Percentiles rank a stretch among this genome's conserved stretches.
These are phyloP conservation scores for Dromius quadrimaculatus DNA, from an alignment of 2,888 invertebrate species.

Conservation along the genomic window DNA sequence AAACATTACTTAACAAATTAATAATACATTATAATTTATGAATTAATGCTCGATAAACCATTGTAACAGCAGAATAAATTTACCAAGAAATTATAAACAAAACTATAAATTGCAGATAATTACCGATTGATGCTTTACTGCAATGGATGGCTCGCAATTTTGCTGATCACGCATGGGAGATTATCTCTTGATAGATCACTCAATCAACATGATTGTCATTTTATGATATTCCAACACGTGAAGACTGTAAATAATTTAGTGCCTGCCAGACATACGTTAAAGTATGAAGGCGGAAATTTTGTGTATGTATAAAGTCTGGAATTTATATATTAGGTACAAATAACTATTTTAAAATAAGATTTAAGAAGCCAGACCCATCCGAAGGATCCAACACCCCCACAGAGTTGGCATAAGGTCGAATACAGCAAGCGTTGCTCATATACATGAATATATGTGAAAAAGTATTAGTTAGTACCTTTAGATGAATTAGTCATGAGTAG, in stretches of 20 bases:
- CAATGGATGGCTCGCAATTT: slow-evolving; percentile 19
- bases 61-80: slow-evolving; percentile 2
- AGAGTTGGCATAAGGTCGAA: no score
- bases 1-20: neutral
- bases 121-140: slow-evolving; percentile 7
- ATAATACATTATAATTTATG: neutral
- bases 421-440: no score
- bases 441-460: no score
- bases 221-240: slow-evolving; percentile 7
- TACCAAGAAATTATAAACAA: slow-evolving; percentile 4
- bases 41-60: slow-evolving; percentile 1
- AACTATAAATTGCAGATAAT: slow-evolving; percentile 29
- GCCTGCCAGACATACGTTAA: no score
- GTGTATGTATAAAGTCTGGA: no score
- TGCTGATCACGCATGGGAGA: slow-evolving; percentile 3
- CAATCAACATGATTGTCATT: slow-evolving; percentile 14
- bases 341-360: no score
- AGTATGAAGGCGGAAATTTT: no score
- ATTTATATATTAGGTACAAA: no score
- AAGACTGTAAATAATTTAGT: slow-evolving; percentile 15
- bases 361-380: no score
- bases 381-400: no score
- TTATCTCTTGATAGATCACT: slow-evolving; percentile 8
- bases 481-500: no score
- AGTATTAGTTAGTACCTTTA: no score